Evolutionary conservation across 2,113 vertebrate species (phyloP), one percentile per base, ranked within the genome.

Genomic region (Macroglossus sobrinus): DNA sequence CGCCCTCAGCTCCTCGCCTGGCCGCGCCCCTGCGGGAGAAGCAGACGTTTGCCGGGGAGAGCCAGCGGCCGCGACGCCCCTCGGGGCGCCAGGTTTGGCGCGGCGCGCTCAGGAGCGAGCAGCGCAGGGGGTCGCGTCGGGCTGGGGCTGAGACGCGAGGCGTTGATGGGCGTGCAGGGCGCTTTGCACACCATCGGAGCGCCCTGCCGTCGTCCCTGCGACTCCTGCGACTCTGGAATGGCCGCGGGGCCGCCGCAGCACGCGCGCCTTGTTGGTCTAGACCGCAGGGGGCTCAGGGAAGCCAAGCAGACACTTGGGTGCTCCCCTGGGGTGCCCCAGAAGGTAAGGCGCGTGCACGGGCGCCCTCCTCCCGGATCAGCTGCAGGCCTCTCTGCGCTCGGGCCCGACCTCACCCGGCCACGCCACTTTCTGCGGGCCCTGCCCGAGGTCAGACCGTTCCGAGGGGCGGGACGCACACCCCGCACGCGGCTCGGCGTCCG

Each of bases 51-150:
- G 35, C 3, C 9, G 19, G 57, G 40, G 53, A 18, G 47, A n/a
- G 19, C 21, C 7, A 0, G 30, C 57, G 89, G 43, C 24, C 0
- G 30, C 2, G 24, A 38, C 53, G 50, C 28, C 40, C 59, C 45
- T 45, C 55, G 50, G 2, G 19, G 28, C 18, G 0, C 14, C 33
- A 0, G 18, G 86, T 61, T 57, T 16, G 53, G 53, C 18, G 50
- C 5, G 7, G 19, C 0, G n/a, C 47, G 15, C 74, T 2, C 4
- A 11, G 43, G 28, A 69, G 33, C 1, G 2, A 2, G 38, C 35
- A 1, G 35, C 8, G 1, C 13, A 3, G 3, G 6, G 30, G 40
- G 13, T 6, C 2, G 30, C 74, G 57, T 15, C 40, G 68, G 43
- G 22, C 16, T 33, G 16, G 45, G 55, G 35, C 40, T 6, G 3